These are phyloP conservation scores for Elachura formosa DNA, from an alignment of 2,113 vertebrate genomes.

Conservation along the genomic window DNA sequence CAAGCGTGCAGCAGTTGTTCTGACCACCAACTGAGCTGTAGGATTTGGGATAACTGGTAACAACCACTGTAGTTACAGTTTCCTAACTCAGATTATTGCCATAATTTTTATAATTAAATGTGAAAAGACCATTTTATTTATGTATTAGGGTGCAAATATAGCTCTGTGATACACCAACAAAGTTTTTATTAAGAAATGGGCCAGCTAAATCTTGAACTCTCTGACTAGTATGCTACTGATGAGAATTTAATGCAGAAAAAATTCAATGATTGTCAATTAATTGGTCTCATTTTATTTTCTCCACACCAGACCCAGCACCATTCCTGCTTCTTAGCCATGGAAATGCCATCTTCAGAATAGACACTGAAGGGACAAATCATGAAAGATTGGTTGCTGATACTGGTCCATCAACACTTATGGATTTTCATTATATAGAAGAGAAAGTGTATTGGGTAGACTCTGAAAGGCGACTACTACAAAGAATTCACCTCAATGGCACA, in stretches of 20 bases:
- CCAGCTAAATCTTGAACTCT: neutral
- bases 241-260: neutral
- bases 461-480: slow-evolving; percentile 78
- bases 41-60: neutral
- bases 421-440: slow-evolving; percentile 82
- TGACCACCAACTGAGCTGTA: neutral
- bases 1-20: neutral
- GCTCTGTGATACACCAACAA: neutral
- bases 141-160: too few relatives aligned
- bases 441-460: slow-evolving; percentile 86
- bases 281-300: neutral
- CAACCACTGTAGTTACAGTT: neutral
- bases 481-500: slow-evolving; percentile 76
- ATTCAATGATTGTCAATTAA: neutral
- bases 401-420: slow-evolving; percentile 74
- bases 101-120: neutral
- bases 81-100: neutral
- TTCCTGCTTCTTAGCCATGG: slow-evolving; percentile 86
- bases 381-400: slow-evolving; percentile 72
- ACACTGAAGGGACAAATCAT: slow-evolving; percentile 79
- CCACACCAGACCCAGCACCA: slow-evolving; percentile 73
- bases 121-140: neutral
- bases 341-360: slow-evolving; percentile 81
- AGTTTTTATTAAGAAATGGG: neutral
- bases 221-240: neutral